Percentiles rank a stretch among this genome's conserved stretches.
phyloP scores from a whole-genome alignment of 1,140 invertebrate species.

The Heliconius eleuchia region DNA sequence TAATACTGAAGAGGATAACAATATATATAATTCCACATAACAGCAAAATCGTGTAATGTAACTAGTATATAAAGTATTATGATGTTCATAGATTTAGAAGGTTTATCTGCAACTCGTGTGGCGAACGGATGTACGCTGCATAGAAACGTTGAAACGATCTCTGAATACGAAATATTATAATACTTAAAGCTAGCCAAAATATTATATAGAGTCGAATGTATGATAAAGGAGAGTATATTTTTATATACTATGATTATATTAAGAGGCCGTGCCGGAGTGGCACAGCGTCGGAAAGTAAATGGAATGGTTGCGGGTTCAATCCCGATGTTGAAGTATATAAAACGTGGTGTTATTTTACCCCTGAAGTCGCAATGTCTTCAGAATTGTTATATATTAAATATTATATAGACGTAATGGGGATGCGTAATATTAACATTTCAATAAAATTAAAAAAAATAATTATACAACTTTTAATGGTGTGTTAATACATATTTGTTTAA shows the following conservation, averaged over 20 bases:
- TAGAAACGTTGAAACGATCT: background rate
- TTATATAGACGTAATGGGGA: no score
- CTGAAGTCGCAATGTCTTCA: no score
- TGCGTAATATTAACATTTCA: no score
- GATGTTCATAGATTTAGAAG: background rate
- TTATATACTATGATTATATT: no score
- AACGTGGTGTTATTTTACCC: no score
- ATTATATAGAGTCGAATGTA: background rate
- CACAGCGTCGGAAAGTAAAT: background rate
- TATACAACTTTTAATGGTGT: no score
- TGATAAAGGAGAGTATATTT: no score
- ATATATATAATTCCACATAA: background rate
- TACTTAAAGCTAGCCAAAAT: background rate
- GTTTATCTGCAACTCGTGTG: constrained; percentile 5
- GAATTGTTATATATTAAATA: no score
- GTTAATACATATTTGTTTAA: no score
- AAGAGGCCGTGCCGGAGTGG: background rate
- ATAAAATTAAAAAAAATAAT: no score
- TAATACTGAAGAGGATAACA: no score
- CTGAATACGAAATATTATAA: background rate
- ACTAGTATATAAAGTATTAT: background rate
- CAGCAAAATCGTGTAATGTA: background rate
- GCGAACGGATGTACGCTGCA: background rate
- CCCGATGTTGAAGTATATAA: no score
- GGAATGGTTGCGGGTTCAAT: background rate